Percentiles rank a stretch among this genome's conserved stretches.
Conservation (phyloP, 2,888 invertebrate species). For the Troglohyphantes excavatus region DNA sequence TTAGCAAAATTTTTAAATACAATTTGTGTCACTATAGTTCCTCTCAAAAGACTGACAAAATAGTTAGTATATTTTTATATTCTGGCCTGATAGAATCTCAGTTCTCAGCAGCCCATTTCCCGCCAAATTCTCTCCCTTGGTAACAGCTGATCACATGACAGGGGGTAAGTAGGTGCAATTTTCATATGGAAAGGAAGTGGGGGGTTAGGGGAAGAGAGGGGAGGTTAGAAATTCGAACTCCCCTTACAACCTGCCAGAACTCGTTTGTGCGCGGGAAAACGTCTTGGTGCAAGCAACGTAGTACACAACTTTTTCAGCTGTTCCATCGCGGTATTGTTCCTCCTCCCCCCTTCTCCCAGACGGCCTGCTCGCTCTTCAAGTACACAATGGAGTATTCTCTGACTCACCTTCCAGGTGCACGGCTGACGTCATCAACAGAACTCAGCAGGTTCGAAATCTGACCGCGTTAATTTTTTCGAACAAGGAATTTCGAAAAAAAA, state of each 20-base stretch:
- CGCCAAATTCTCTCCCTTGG: conserved; percentile 39
- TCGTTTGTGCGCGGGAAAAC: conserved; percentile 33
- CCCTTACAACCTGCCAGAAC: conserved; percentile 50
- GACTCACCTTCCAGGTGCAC: conserved; percentile 61
- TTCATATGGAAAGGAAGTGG: conserved; percentile 41
- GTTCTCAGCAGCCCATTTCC: conserved; percentile 6
- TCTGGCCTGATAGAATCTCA: too few relatives aligned
- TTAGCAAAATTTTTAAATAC: too few relatives aligned
- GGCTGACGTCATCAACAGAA: conserved; percentile 40
- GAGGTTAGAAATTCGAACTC: conserved; percentile 16
- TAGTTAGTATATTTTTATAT: too few relatives aligned
- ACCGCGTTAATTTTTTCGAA: conserved; percentile 41
- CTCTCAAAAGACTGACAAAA: too few relatives aligned
- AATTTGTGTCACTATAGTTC: too few relatives aligned
- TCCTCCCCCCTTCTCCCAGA: conserved; percentile 18
- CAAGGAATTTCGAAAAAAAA: too few relatives aligned
- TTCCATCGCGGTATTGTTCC: conserved; percentile 49
- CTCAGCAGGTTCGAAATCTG: conserved; percentile 42
- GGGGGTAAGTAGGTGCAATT: not conserved
- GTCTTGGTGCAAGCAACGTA: not conserved
- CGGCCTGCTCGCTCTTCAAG: conserved; percentile 29
- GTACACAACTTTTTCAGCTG: conserved; percentile 58
- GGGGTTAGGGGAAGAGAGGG: not conserved
- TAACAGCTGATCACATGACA: conserved; percentile 50
- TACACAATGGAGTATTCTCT: conserved; percentile 46